Percentiles rank a stretch among this genome's conserved stretches.
Conservation (phyloP, 2,888 invertebrate species). For the Digitonthophagus gazella region DNA sequence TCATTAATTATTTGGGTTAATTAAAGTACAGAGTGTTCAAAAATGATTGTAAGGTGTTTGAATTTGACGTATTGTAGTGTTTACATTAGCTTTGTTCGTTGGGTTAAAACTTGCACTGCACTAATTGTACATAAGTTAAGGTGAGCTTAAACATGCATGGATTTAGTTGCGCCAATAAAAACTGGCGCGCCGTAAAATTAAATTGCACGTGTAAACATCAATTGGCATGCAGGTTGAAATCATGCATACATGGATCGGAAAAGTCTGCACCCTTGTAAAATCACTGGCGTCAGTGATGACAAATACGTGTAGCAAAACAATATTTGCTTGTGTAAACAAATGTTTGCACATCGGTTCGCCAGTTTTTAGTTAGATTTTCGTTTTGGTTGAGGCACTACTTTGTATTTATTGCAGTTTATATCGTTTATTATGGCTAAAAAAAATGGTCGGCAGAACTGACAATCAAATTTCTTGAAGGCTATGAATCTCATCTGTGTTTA, state of each 20-base stretch:
- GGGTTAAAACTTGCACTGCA: no score
- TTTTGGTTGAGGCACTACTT: conserved; percentile 4
- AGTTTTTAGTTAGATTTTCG: conserved; percentile 4
- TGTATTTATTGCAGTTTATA: conserved; percentile 10
- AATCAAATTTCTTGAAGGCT: conserved; percentile 42
- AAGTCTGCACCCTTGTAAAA: conserved; percentile 1
- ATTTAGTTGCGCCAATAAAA: no score
- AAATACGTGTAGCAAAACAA: background rate
- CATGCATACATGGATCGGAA: background rate
- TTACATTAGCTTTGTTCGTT: no score
- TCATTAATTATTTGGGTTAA: no score
- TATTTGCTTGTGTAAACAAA: background rate
- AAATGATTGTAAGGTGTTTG: no score
- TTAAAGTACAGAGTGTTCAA: no score
- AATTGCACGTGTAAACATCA: no score
- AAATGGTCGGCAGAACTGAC: conserved; percentile 1
- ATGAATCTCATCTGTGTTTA: conserved; percentile 42
- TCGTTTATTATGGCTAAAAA: conserved; percentile 9
- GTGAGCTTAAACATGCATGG: no score
- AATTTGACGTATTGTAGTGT: no score
- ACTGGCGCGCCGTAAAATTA: no score
- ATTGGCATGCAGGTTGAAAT: background rate
- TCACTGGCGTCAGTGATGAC: conserved; percentile 2
- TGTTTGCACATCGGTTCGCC: background rate
- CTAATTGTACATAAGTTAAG: no score